Conservation (phyloP, 2,888 invertebrate species). For the Cremastinae sp. region DNA sequence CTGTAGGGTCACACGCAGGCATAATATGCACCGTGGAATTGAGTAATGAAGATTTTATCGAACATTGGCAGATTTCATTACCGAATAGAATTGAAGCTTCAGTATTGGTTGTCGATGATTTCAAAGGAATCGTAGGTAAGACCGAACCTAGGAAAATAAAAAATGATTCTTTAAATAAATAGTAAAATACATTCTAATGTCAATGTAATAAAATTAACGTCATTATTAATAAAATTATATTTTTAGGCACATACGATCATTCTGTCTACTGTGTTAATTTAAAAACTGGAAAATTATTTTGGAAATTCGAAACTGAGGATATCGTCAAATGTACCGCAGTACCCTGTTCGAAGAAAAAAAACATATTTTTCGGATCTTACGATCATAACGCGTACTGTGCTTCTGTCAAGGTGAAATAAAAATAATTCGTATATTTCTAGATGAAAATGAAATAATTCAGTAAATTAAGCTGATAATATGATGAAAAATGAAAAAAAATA, state of each 20-base stretch:
- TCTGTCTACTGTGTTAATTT: slow-evolving; percentile 85
- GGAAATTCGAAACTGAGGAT: slow-evolving; percentile 84
- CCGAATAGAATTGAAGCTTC: slow-evolving; percentile 89
- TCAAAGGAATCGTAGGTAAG: slow-evolving; percentile 85
- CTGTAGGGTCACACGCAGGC: slow-evolving; percentile 89
- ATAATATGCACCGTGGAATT: slow-evolving; percentile 84
- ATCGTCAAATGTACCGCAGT: slow-evolving; percentile 85
- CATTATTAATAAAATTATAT: slow-evolving; percentile 49
- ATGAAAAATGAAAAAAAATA: neutral
- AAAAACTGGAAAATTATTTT: slow-evolving; percentile 82
- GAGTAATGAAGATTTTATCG: slow-evolving; percentile 82
- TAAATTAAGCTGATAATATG: too few species aligned
- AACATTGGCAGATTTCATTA: slow-evolving; percentile 81
- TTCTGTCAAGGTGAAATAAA: slow-evolving; percentile 80
- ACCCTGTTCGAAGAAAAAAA: slow-evolving; percentile 76
- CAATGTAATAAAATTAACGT: too few species aligned
- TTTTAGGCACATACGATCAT: slow-evolving; percentile 86
- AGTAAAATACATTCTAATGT: too few species aligned
- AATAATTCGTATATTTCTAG: neutral
- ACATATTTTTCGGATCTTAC: slow-evolving; percentile 87
- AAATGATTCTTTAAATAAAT: too few species aligned
- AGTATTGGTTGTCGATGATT: slow-evolving; percentile 79
- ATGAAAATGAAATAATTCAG: slow-evolving; percentile 22
- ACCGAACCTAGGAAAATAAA: slow-evolving; percentile 25
- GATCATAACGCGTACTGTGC: slow-evolving; percentile 85